These are phyloP conservation scores for Melitaea cinxia DNA, from an alignment of 1,140 invertebrate species.

Conservation along the genomic window DNA sequence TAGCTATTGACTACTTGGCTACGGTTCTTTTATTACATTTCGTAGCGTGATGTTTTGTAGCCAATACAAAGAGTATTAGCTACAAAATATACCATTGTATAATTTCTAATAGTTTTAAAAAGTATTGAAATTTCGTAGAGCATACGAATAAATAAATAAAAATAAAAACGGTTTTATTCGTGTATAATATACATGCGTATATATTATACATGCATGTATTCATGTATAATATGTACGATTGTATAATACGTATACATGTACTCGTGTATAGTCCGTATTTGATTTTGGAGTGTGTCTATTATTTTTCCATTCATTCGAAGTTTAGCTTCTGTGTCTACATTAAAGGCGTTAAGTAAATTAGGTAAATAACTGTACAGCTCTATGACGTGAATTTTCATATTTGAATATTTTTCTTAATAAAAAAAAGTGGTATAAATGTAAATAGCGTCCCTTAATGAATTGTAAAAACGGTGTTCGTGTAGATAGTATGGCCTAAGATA, in stretches of 20 bases:
- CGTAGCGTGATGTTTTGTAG: too few species aligned
- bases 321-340: slow-evolving; percentile 28
- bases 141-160: too few species aligned
- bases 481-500: slow-evolving; percentile 39
- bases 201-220: too few species aligned
- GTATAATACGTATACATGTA: background rate
- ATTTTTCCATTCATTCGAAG: slow-evolving; percentile 18
- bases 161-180: too few species aligned
- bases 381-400: slow-evolving; percentile 50
- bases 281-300: slow-evolving; percentile 10
- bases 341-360: slow-evolving; percentile 18
- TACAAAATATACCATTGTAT: too few species aligned
- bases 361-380: slow-evolving; percentile 49
- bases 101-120: too few species aligned
- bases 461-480: slow-evolving; percentile 32
- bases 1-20: background rate
- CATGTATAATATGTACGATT: too few species aligned
- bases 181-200: too few species aligned
- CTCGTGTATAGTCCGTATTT: background rate
- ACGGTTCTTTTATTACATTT: too few species aligned
- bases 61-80: too few species aligned
- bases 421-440: slow-evolving; percentile 43
- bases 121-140: too few species aligned
- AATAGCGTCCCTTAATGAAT: slow-evolving; percentile 39
- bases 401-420: slow-evolving; percentile 59